Percentiles rank a stretch among this genome's conserved stretches.
phyloP scores from a whole-genome alignment of 2,113 vertebrate genomes.

The Xenopus tropicalis region DNA sequence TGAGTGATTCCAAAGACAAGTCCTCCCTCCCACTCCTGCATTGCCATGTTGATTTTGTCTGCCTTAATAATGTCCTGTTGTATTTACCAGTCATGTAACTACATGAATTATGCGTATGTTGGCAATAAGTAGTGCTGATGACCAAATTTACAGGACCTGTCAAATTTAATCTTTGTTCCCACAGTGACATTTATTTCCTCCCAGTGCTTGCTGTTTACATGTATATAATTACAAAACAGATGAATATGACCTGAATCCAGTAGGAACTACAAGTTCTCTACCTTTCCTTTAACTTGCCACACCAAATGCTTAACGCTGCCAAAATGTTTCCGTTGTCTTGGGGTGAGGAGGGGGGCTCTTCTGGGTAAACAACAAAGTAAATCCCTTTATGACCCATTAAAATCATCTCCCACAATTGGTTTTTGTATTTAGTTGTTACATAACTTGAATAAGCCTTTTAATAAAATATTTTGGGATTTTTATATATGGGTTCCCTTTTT shows the following conservation, averaged over 20 bases:
- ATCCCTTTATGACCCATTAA: conserved; percentile 32
- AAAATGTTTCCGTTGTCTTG: neutral
- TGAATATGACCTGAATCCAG: neutral
- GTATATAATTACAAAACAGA: neutral
- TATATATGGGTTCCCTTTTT: conserved; percentile 35
- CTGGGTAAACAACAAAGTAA: conserved; percentile 51
- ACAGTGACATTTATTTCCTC: neutral
- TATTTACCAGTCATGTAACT: conserved; percentile 9
- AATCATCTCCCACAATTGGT: conserved; percentile 52
- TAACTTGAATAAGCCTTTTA: conserved; percentile 63
- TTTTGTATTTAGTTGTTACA: conserved; percentile 62
- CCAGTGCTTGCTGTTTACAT: neutral
- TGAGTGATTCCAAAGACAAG: conserved; percentile 33
- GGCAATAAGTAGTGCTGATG: conserved; percentile 32
- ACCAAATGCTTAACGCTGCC: neutral
- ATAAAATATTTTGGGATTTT: conserved; percentile 59
- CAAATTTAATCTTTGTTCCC: neutral
- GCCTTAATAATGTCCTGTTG: conserved; percentile 27
- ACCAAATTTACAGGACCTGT: neutral
- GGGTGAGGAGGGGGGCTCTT: conserved; percentile 52
- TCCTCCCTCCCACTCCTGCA: conserved; percentile 18
- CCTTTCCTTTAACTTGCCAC: neutral
- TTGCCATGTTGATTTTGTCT: conserved; percentile 7
- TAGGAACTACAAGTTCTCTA: neutral
- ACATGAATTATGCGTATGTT: conserved; percentile 27